A percentile compares a stretch with the other conserved stretches of the same genome.
These are phyloP conservation scores for Leptarthrus brevirostris DNA, from an alignment of 2,888 invertebrate genomes.

Conservation along the genomic window DNA sequence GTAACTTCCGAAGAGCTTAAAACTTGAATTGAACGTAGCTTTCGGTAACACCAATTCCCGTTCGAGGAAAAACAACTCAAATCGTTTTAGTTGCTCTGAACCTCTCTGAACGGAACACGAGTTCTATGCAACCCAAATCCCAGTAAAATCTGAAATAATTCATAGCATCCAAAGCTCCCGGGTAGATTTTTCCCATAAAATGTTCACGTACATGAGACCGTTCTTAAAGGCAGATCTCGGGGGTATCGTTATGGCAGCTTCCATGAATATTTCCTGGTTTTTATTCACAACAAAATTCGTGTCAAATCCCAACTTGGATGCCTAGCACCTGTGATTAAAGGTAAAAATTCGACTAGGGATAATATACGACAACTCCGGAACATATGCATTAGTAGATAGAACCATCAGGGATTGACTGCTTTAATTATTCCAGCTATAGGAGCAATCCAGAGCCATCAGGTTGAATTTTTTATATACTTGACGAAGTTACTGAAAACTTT, in stretches of 20 bases:
- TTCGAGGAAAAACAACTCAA: constrained; percentile 6
- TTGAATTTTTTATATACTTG: constrained; percentile 31
- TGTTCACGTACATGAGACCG: constrained; percentile 28
- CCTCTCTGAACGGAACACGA: no score
- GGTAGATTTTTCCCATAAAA: constrained; percentile 3
- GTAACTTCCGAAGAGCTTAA: constrained; percentile 31
- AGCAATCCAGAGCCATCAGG: background rate
- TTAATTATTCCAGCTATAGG: background rate
- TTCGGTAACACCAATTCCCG: constrained; percentile 18
- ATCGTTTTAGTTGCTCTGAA: constrained; percentile 11
- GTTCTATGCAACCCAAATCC: background rate
- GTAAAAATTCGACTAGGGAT: constrained; percentile 8
- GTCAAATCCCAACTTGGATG: background rate
- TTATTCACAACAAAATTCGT: constrained; percentile 9
- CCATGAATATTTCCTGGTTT: constrained; percentile 18
- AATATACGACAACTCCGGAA: background rate
- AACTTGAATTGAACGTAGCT: constrained; percentile 13
- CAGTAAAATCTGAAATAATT: constrained; percentile 4
- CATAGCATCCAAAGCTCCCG: background rate
- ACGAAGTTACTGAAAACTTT: constrained; percentile 20
- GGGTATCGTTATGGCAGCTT: constrained; percentile 16
- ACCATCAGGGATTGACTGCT: background rate
- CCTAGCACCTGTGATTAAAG: background rate
- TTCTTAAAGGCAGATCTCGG: constrained; percentile 24
- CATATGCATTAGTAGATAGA: background rate